Base-by-base conservation (phyloP, 2,888 invertebrate species). In the Thyatira batis region DNA sequence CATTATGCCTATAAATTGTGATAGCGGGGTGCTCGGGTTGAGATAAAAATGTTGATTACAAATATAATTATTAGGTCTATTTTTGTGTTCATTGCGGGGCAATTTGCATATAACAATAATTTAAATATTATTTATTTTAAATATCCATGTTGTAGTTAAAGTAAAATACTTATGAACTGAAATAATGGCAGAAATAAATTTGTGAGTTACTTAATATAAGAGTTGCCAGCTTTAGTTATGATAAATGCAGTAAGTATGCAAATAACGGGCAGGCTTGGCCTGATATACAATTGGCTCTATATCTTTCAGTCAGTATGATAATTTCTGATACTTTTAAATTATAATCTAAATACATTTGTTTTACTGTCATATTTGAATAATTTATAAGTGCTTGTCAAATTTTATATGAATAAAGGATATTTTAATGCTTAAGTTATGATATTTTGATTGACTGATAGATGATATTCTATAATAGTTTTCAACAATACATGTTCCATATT, bases 1-100 rank as follows among this genome's bases (percentile, higher is more conserved):
- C 87, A 84, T 80, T 88, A 81, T 72, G 77, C 63, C 76, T 81
- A 78, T 87, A 82, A 76, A 81, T 88, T 86, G 86, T 80, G 82
- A 76, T 82, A 78, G 77, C 80, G 84, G 84, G 86, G 84, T 67
- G 83, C 81, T 82, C 69, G 75, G 75, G 67, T 69, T 76, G 64
- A 78, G 85, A 81, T 84, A 78, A 80, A 76, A 80, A 73, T 64
- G 70, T 75, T 71, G 63, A 65, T 69, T 66, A 73, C 69, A 77
- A 77, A 77, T 73, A 67, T 76, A 68, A 57, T 57, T 56, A 61
- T 70, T 63, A 67, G 61, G 64, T 71, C 13, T 17, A 17, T 13
- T 33, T 33, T 33, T 39, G 39, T 39, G 13, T 17, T 1, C n/a
- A 11, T 17, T 13, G 17, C 2, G 5, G 13, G 33, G 23, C 6